These are phyloP conservation scores for Pelusios castaneus DNA, from an alignment of 2,113 vertebrate species.

Conservation along the genomic window DNA sequence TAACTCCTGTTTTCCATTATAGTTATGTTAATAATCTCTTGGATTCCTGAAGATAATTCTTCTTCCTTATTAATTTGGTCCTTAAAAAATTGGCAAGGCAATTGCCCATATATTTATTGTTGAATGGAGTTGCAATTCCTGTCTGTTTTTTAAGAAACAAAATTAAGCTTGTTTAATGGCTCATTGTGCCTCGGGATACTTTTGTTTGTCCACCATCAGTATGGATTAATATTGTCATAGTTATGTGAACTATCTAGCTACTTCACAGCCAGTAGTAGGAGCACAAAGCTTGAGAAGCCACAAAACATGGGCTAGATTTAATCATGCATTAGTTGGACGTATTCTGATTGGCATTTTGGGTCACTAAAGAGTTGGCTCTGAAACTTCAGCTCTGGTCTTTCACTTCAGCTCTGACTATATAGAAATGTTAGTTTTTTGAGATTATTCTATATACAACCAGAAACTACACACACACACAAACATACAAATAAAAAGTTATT, in stretches of 20 bases:
- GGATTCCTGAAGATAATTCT: not conserved
- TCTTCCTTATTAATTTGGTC: not conserved
- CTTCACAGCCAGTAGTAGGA: not conserved
- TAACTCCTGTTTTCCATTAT: not conserved
- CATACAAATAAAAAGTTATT: not conserved
- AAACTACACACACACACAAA: not conserved
- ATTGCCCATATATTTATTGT: not conserved
- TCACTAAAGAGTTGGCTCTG: not conserved
- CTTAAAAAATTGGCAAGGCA: not conserved
- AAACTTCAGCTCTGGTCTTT: not conserved
- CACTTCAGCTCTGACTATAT: not conserved
- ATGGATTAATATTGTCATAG: not conserved
- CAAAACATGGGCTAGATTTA: not conserved
- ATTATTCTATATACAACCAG: not conserved
- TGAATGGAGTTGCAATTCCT: not conserved
- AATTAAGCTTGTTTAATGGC: not conserved
- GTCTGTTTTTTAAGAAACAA: not conserved
- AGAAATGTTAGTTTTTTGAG: not conserved
- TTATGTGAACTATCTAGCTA: not conserved
- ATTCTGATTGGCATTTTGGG: not conserved
- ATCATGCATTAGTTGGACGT: not conserved
- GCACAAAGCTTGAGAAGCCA: not conserved
- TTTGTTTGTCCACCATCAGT: not conserved
- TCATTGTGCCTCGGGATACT: not conserved
- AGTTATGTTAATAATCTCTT: not conserved